These are phyloP conservation scores for Gallinago media DNA, from an alignment of 2,113 vertebrate species.

Conservation along the genomic window DNA sequence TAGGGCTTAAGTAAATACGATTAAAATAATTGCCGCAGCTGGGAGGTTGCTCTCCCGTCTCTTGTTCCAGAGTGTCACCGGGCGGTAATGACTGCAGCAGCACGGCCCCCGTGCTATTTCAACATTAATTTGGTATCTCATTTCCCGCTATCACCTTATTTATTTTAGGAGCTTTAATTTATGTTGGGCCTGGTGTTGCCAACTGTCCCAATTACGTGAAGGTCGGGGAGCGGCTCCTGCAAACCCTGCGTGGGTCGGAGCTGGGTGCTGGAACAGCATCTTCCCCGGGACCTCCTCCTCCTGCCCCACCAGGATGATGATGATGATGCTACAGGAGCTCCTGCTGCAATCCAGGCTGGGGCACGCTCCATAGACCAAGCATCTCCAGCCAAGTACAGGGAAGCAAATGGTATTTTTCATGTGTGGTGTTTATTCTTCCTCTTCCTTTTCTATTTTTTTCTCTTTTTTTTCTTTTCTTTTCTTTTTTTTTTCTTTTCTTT, in stretches of 20 bases:
- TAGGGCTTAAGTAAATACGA: background rate
- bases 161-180: background rate
- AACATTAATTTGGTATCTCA: background rate
- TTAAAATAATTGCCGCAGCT: background rate
- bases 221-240: background rate
- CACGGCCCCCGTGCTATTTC: accelerated
- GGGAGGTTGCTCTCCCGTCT: background rate
- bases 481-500: too few species aligned
- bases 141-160: background rate
- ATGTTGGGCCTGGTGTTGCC: background rate
- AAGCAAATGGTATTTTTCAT: accelerated
- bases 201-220: background rate
- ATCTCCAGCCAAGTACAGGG: background rate
- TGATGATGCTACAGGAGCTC: background rate
- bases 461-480: background rate
- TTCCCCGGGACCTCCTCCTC: background rate
- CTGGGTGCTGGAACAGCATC: background rate
- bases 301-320: background rate
- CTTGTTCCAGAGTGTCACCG: background rate
- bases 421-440: background rate
- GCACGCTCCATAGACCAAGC: accelerated
- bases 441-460: background rate
- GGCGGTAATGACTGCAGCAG: background rate
- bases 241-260: accelerated
- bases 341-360: accelerated